A percentile compares a stretch with the other conserved stretches of the same genome.
Evolutionary conservation across 1,140 invertebrate genomes (phyloP).

Genomic region (Solenopsis invicta): DNA sequence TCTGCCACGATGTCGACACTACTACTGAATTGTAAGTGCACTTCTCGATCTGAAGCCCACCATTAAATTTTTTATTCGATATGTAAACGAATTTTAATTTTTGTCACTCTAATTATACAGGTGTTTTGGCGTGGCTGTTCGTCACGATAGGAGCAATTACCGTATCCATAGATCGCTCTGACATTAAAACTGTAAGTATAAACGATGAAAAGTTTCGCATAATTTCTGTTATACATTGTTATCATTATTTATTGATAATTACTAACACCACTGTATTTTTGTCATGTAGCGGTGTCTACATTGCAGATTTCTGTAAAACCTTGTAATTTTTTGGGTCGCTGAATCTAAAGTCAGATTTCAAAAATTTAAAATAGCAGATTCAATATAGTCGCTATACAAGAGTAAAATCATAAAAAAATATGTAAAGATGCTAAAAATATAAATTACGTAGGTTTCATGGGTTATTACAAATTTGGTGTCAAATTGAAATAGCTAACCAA

Average conservation of each 20-base stretch:
- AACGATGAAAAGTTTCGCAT: background rate
- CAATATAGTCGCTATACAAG: too few relatives aligned
- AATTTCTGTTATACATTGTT: background rate
- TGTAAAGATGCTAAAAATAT: too few relatives aligned
- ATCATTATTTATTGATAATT: background rate
- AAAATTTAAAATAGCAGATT: too few relatives aligned
- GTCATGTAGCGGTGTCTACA: background rate
- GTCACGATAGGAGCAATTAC: slow-evolving; percentile 79
- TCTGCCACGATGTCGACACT: slow-evolving; percentile 75
- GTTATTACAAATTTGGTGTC: too few relatives aligned
- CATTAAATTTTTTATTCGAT: background rate
- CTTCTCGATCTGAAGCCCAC: background rate
- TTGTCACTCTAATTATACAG: slow-evolving; percentile 58
- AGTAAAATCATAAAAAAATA: too few relatives aligned
- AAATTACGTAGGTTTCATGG: too few relatives aligned
- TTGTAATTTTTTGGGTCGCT: too few relatives aligned
- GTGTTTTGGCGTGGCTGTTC: slow-evolving; percentile 77
- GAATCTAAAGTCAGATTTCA: too few relatives aligned
- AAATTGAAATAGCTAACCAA: too few relatives aligned
- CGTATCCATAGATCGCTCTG: slow-evolving; percentile 82
- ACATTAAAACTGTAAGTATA: slow-evolving; percentile 80
- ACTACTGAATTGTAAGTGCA: slow-evolving; percentile 74
- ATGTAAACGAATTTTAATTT: slow-evolving; percentile 11
- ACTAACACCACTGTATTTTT: background rate
- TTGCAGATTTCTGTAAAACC: too few relatives aligned